A percentile compares a stretch with the other conserved stretches of the same genome.
phyloP scores from a whole-genome alignment of 1,140 invertebrate genomes.

The Monomorium pharaonis region DNA sequence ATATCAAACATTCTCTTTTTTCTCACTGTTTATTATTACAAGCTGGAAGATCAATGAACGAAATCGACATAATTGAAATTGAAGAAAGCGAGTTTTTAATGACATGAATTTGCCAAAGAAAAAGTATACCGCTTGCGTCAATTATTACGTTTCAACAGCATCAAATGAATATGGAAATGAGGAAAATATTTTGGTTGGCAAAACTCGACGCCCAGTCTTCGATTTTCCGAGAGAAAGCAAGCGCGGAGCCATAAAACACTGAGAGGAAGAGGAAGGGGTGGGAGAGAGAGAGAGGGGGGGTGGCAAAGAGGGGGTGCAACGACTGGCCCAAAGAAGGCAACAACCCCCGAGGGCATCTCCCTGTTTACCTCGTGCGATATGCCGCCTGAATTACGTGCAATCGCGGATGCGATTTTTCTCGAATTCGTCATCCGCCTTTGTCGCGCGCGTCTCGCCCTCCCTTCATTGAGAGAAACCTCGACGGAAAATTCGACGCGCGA shows the following conservation, averaged over 20 bases:
- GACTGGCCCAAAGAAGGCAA: conserved; percentile 48
- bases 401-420: background rate
- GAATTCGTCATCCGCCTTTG: background rate
- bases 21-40: background rate
- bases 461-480: background rate
- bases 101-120: background rate
- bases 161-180: background rate
- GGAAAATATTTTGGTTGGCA: background rate
- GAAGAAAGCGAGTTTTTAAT: background rate
- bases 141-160: background rate
- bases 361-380: background rate
- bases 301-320: conserved; percentile 4
- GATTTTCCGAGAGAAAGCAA: conserved; percentile 40
- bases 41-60: too few species aligned
- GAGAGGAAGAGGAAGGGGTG: too few species aligned
- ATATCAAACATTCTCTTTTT: too few species aligned
- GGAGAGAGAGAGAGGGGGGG: background rate
- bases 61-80: background rate
- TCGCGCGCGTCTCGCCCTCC: background rate
- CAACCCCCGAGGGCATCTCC: conserved; percentile 3
- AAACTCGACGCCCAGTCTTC: conserved; percentile 20
- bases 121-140: background rate
- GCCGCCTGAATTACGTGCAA: background rate
- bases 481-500: background rate
- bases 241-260: conserved; percentile 3